phyloP scores from a whole-genome alignment of 2,113 vertebrate species.

The Neopipo cinnamomea region DNA sequence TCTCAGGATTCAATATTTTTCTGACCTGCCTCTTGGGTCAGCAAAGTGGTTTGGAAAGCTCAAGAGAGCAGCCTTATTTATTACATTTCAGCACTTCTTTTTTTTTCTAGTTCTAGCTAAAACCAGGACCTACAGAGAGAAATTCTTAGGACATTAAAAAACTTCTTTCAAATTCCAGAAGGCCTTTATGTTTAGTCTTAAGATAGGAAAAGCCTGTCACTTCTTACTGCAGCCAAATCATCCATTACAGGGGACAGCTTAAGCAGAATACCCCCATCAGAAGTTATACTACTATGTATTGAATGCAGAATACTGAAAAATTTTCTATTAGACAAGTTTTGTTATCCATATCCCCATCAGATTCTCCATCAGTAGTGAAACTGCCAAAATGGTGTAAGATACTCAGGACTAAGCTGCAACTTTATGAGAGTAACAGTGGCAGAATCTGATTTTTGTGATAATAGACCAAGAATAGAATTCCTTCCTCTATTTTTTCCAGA shows the following conservation, averaged over 20 bases:
- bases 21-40: conserved; percentile 26
- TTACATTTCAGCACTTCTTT: conserved; percentile 19
- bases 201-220: background rate
- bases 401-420: background rate
- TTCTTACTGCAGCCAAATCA: conserved; percentile 11
- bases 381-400: background rate
- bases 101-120: background rate
- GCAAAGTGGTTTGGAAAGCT: conserved; percentile 17
- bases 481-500: background rate
- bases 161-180: background rate
- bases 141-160: background rate
- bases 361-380: background rate
- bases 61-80: conserved; percentile 6
- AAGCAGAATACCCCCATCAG: background rate
- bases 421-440: background rate
- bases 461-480: background rate
- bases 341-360: background rate
- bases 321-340: background rate
- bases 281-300: background rate
- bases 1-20: conserved; percentile 29
- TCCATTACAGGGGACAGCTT: background rate
- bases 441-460: background rate
- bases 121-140: background rate
- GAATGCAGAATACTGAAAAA: background rate
- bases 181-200: background rate